phyloP scores from a whole-genome alignment of 1,140 invertebrate species.

The Elysia chlorotica region DNA sequence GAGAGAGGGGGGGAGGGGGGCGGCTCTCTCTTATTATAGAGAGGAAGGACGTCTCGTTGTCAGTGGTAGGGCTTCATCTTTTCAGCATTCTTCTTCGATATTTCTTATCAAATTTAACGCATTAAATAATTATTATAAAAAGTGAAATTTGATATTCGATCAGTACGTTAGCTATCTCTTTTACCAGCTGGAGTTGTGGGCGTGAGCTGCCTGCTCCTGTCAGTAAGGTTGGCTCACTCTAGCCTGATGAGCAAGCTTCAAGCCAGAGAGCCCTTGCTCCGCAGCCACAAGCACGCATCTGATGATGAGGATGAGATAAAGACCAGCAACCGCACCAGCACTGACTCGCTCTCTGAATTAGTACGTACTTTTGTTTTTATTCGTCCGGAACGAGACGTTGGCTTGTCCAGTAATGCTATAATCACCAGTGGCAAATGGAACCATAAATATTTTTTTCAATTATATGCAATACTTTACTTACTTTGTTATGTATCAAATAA shows the following conservation, averaged over 20 bases:
- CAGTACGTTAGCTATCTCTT: not conserved
- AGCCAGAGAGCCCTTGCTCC: constrained; percentile 28
- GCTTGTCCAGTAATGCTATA: too few relatives aligned
- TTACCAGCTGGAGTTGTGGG: constrained; percentile 49
- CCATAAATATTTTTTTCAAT: too few relatives aligned
- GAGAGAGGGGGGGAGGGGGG: not conserved
- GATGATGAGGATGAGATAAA: constrained; percentile 21
- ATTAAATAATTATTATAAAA: not conserved
- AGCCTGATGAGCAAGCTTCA: constrained; percentile 48
- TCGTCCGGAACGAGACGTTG: too few relatives aligned
- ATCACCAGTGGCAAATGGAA: too few relatives aligned
- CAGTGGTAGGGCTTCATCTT: too few relatives aligned
- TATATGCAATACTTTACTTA: too few relatives aligned
- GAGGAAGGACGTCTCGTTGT: too few relatives aligned
- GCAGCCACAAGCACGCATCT: constrained; percentile 8
- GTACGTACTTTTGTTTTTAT: too few relatives aligned
- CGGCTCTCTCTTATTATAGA: too few relatives aligned
- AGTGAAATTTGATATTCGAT: not conserved
- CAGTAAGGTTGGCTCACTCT: constrained; percentile 52
- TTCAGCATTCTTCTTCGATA: not conserved
- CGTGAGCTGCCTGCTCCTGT: constrained; percentile 44
- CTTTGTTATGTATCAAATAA: too few relatives aligned
- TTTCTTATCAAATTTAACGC: not conserved
- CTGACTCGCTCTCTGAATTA: too few relatives aligned
- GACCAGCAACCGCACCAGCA: too few relatives aligned